phyloP scores from a whole-genome alignment of 2,113 vertebrate genomes.

The Prietella phreatophila region DNA sequence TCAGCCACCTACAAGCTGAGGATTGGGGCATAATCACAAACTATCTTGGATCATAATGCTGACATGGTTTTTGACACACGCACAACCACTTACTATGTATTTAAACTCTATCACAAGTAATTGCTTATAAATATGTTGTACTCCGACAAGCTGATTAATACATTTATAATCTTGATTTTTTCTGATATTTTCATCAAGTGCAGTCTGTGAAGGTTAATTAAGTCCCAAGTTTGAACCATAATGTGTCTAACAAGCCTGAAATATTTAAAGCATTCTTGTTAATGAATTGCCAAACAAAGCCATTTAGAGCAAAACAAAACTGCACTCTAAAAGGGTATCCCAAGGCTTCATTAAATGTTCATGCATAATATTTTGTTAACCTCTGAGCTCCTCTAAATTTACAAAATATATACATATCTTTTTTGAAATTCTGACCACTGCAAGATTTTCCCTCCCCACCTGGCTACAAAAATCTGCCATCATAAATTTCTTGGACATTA shows the following conservation, averaged over 20 bases:
- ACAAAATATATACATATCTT: neutral
- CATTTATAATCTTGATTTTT: constrained; percentile 31
- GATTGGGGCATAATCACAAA: constrained; percentile 52
- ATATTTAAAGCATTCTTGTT: constrained; percentile 50
- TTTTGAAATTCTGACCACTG: neutral
- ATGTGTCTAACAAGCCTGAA: constrained; percentile 37
- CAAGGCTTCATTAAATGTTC: neutral
- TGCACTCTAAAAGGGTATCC: neutral
- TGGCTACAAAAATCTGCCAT: neutral
- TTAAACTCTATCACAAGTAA: constrained; percentile 22
- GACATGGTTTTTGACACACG: constrained; percentile 9
- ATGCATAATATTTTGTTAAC: constrained; percentile 19
- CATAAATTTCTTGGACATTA: neutral
- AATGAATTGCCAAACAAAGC: constrained; percentile 30
- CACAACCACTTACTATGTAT: constrained; percentile 5
- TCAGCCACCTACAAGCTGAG: constrained; percentile 24
- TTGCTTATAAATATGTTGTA: constrained; percentile 27
- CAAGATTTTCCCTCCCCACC: neutral
- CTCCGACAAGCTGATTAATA: constrained; percentile 32
- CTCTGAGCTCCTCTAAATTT: neutral
- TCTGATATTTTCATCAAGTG: constrained; percentile 49
- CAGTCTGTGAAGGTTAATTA: constrained; percentile 54
- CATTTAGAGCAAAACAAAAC: constrained; percentile 17
- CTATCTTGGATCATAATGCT: constrained; percentile 51
- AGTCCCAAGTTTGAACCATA: constrained; percentile 46